These are phyloP conservation scores for Atrina japonica DNA, from an alignment of 2,888 invertebrate genomes.

Conservation along the genomic window DNA sequence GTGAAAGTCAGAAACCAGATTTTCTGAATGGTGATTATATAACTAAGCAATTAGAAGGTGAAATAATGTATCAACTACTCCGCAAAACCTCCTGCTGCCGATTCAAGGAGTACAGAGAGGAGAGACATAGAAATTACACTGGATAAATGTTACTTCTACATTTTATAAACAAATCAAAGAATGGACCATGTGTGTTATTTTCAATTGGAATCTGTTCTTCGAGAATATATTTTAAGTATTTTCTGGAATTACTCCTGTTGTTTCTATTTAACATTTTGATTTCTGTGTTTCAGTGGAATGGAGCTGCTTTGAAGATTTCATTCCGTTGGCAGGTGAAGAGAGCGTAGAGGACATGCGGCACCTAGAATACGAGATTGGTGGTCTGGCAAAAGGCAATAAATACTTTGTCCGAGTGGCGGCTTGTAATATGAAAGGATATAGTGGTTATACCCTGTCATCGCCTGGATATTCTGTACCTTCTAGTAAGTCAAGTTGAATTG, in stretches of 20 bases:
- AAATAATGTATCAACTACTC: too few relatives aligned
- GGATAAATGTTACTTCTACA: too few relatives aligned
- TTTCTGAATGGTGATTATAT: too few relatives aligned
- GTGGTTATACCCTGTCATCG: constrained; percentile 87
- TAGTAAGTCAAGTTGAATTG: constrained; percentile 86
- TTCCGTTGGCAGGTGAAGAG: constrained; percentile 89
- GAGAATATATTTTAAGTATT: too few relatives aligned
- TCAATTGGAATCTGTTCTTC: too few relatives aligned
- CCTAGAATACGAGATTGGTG: constrained; percentile 85
- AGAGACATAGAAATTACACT: too few relatives aligned
- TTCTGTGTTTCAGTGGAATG: constrained; percentile 89
- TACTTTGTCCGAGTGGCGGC: constrained; percentile 96
- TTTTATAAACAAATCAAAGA: too few relatives aligned
- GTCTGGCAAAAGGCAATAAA: constrained; percentile 90
- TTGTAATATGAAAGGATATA: constrained; percentile 96
- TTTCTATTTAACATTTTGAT: background rate
- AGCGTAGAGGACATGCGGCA: constrained; percentile 86
- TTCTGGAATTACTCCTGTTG: background rate
- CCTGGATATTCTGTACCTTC: constrained; percentile 94
- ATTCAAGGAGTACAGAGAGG: too few relatives aligned
- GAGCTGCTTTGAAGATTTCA: constrained; percentile 93
- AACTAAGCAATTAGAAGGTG: too few relatives aligned
- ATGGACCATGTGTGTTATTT: too few relatives aligned
- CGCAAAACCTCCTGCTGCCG: too few relatives aligned
- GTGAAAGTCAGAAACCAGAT: too few relatives aligned